Evolutionary conservation across 2,797 vertebrate genomes (phyloP), one percentile per base, ranked within the genome.

Genomic region (Selene dorsalis): DNA sequence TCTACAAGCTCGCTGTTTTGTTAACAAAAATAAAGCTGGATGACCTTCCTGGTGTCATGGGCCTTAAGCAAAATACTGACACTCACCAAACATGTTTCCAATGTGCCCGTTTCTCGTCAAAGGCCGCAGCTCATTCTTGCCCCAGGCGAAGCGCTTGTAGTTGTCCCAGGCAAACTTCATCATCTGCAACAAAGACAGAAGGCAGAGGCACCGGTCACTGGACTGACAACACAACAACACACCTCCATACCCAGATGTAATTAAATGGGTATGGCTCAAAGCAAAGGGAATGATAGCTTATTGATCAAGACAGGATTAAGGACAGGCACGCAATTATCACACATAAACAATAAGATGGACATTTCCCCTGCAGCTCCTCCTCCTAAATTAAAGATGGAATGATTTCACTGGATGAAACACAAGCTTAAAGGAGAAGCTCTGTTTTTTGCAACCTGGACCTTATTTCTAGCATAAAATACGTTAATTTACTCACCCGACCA

Each of bases 121-220:
- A 0, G 98, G 98, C 30, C 96, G 95, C 59, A 99, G 96, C 87
- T 99, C 98, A 0, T 99, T 99, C 77, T 97, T 97, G 4, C 98
- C 98, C 93, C 98, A 96, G 6, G 98, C 98, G 0, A 96, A 97
- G 14, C 26, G 94, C 85, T 94, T 96, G 94, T 99, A 99, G 95
- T 95, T 99, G 85, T 97, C 96, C 98, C 98, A 99, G 83, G 98
- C 96, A 52, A 99, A 99, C 88, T 96, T 98, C 98, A 99, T 99
- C 98, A 99, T 99, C 98, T 99, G 94, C 2, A 90, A 87, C 74
- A 87, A 18, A 87, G 85, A 84, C 73, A 88, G 61, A 88, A 73
- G 41, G 47, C 59, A 87, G 60, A 84, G 32, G 71, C 4, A 43
- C 7, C 3, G 56, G 84, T 91, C 84, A 92, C 0, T 32, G 4